Conservation (phyloP, 2,888 invertebrate genomes). For the Ceramica pisi region DNA sequence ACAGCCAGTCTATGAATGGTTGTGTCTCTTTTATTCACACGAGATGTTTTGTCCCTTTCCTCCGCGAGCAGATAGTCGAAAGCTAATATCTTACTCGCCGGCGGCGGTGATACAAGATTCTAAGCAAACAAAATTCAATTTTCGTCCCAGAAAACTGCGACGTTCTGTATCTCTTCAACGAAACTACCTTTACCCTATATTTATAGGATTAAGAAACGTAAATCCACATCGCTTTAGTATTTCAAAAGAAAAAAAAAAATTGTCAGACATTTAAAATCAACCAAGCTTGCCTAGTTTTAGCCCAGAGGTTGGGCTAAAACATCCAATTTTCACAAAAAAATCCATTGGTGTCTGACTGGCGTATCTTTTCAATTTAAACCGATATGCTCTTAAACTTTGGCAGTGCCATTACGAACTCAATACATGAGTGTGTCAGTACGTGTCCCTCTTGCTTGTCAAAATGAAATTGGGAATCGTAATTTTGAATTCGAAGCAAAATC, state of each 20-base stretch:
- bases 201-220: not conserved
- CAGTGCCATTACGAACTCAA: constrained; percentile 40
- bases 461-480: constrained; percentile 60
- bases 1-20: no score
- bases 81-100: no score
- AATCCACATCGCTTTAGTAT: not conserved
- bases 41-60: no score
- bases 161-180: not conserved
- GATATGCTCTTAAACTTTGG: constrained; percentile 48
- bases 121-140: not conserved
- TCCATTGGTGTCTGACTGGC: constrained; percentile 19
- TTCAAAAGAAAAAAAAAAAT: not conserved
- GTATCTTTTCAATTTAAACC: constrained; percentile 45
- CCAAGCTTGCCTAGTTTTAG: not conserved
- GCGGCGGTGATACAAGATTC: no score
- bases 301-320: not conserved
- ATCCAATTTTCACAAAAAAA: constrained; percentile 10
- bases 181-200: not conserved
- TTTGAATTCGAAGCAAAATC: constrained; percentile 47
- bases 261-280: not conserved
- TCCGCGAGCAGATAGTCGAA: no score
- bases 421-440: constrained; percentile 34
- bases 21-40: no score
- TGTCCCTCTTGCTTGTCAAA: constrained; percentile 50
- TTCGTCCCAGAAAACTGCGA: not conserved